These are phyloP conservation scores for Psilanteris sp. DNA, from an alignment of 1,140 invertebrate species.

Conservation along the genomic window DNA sequence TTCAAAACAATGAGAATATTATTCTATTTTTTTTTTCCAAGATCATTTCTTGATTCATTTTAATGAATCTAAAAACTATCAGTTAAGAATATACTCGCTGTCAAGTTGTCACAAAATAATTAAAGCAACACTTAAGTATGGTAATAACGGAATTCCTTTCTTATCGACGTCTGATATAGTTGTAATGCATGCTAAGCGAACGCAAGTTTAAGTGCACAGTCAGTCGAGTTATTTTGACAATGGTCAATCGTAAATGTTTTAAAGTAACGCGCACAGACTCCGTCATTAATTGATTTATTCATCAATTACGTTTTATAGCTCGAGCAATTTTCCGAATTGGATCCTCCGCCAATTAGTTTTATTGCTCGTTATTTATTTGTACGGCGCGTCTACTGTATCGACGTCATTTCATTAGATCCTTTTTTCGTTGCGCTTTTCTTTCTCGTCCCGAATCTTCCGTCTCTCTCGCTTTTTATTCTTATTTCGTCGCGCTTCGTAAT, in stretches of 20 bases:
- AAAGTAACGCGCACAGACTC: conserved; percentile 16
- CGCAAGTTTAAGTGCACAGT: background rate
- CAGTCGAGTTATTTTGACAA: conserved; percentile 9
- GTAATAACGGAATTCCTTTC: background rate
- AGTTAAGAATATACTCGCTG: too few species aligned
- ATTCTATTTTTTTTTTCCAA: too few species aligned
- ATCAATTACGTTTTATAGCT: conserved; percentile 65
- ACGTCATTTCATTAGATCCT: conserved; percentile 38
- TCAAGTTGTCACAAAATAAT: too few species aligned
- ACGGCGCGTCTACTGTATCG: conserved; percentile 19
- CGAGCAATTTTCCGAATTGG: conserved; percentile 66
- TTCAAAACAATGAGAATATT: too few species aligned
- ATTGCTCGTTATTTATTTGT: conserved; percentile 67
- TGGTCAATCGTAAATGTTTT: conserved; percentile 39
- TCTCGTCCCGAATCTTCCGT: background rate
- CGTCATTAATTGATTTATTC: conserved; percentile 70
- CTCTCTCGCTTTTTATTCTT: conserved; percentile 12
- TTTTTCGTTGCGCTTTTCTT: conserved; percentile 25
- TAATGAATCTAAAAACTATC: too few species aligned
- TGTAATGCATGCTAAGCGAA: too few species aligned
- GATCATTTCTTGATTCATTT: too few species aligned
- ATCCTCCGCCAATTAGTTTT: conserved; percentile 65
- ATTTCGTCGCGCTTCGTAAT: background rate
- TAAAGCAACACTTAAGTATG: too few species aligned
- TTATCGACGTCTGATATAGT: conserved; percentile 4